A percentile compares a stretch with the other conserved stretches of the same genome.
These are phyloP conservation scores for Brachypalpus laphriformis DNA, from an alignment of 2,888 invertebrate genomes.

Conservation along the genomic window DNA sequence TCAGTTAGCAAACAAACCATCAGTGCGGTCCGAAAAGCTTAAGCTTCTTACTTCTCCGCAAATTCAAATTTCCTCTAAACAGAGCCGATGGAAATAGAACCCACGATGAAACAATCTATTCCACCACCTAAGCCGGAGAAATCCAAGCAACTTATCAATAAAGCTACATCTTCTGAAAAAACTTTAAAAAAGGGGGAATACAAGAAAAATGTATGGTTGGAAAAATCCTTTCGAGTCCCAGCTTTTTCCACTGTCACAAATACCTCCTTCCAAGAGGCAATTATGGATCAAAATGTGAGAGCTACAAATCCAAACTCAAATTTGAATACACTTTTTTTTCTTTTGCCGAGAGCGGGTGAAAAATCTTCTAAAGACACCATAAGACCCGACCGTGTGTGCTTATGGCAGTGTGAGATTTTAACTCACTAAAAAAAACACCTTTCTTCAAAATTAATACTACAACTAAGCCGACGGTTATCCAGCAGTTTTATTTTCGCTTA, in stretches of 20 bases:
- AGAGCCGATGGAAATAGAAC: conserved; percentile 80
- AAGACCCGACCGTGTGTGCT: no score
- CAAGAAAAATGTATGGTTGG: conserved; percentile 51
- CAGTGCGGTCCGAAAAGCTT: conserved; percentile 33
- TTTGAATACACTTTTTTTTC: no score
- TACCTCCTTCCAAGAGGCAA: conserved; percentile 84
- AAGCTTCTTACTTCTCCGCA: conserved; percentile 40
- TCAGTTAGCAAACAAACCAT: conserved; percentile 30
- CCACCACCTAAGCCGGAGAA: conserved; percentile 75
- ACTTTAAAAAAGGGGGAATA: conserved; percentile 11
- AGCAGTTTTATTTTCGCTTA: no score
- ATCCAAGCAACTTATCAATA: conserved; percentile 11
- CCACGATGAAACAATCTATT: conserved; percentile 80
- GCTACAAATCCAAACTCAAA: conserved; percentile 20
- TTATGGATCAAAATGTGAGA: conserved; percentile 8
- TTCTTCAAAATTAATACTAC: no score
- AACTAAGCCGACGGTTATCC: no score
- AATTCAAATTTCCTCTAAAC: conserved; percentile 40
- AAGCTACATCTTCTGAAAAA: conserved; percentile 44
- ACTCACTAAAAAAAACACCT: no score
- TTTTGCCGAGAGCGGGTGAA: no score
- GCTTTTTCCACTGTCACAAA: conserved; percentile 84
- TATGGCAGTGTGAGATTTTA: no score
- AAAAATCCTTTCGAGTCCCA: conserved; percentile 78
- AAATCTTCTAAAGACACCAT: no score